A percentile compares a stretch with the other conserved stretches of the same genome.
phyloP scores from a whole-genome alignment of 2,888 invertebrate genomes.

The Clunio marinus region DNA sequence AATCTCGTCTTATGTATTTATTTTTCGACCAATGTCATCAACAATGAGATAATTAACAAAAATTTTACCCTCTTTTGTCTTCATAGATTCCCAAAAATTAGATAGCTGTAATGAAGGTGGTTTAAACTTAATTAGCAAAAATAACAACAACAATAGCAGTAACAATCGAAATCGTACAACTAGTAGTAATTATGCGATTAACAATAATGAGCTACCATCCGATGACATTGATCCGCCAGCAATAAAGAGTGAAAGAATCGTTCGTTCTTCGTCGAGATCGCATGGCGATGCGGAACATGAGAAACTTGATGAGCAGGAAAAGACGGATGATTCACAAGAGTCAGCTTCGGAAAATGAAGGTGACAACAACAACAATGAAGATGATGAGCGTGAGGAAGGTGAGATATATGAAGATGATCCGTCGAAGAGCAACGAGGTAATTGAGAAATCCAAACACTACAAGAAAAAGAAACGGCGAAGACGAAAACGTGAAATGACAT shows the following conservation, averaged over 20 bases:
- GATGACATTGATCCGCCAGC: slow-evolving; percentile 54
- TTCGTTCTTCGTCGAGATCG: slow-evolving; percentile 39
- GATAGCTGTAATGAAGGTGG: slow-evolving; percentile 38
- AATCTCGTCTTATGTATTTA: too few relatives aligned
- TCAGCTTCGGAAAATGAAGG: slow-evolving; percentile 32
- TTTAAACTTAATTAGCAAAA: slow-evolving; percentile 40
- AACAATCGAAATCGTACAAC: slow-evolving; percentile 39
- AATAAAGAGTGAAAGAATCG: slow-evolving; percentile 35
- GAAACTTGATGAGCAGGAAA: slow-evolving; percentile 55
- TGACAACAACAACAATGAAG: slow-evolving; percentile 45
- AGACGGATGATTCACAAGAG: slow-evolving; percentile 41
- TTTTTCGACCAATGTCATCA: slow-evolving; percentile 32
- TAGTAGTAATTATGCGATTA: slow-evolving; percentile 38
- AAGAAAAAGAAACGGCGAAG: slow-evolving; percentile 39
- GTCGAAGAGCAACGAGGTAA: slow-evolving; percentile 33
- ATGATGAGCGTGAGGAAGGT: slow-evolving; percentile 55
- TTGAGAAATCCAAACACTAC: slow-evolving; percentile 41
- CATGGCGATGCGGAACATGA: slow-evolving; percentile 43
- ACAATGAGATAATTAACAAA: slow-evolving; percentile 5
- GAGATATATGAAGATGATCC: slow-evolving; percentile 42
- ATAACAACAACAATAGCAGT: slow-evolving; percentile 38
- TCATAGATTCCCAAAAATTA: slow-evolving; percentile 39
- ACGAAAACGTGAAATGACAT: slow-evolving; percentile 36
- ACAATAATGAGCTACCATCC: slow-evolving; percentile 42
- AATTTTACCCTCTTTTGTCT: too few relatives aligned